A percentile compares a stretch with the other conserved stretches of the same genome.
These are phyloP conservation scores for Mesaphorura yosii DNA, from an alignment of 1,140 invertebrate species.

Conservation along the genomic window DNA sequence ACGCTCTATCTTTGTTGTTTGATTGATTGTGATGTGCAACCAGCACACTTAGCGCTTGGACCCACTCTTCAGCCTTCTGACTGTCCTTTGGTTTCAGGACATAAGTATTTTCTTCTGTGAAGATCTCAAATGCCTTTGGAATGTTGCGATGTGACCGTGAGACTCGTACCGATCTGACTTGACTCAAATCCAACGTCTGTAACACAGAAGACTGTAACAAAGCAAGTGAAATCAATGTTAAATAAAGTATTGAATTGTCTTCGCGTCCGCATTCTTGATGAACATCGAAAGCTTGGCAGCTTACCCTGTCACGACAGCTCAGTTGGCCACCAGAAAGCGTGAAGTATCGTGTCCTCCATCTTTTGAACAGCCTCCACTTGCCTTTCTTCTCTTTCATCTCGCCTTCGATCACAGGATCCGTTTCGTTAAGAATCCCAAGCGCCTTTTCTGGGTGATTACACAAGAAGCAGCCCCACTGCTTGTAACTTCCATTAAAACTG, in stretches of 20 bases:
- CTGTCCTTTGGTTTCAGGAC: conserved; percentile 86
- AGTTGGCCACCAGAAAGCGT: conserved; percentile 81
- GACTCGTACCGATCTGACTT: conserved; percentile 84
- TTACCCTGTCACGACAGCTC: conserved; percentile 1
- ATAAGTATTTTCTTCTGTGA: conserved; percentile 79
- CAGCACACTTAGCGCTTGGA: conserved; percentile 42
- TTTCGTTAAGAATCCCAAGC: conserved; percentile 61
- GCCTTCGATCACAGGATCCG: conserved; percentile 63
- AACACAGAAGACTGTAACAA: background rate
- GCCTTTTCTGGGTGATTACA: conserved; percentile 84
- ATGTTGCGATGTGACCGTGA: conserved; percentile 71
- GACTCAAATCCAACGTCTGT: conserved; percentile 58
- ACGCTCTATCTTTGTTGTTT: conserved; percentile 1
- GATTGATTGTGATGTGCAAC: conserved; percentile 16
- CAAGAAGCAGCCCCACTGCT: conserved; percentile 72
- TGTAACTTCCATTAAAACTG: conserved; percentile 52
- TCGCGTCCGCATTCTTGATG: background rate
- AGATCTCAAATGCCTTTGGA: conserved; percentile 91
- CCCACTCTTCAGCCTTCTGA: conserved; percentile 91
- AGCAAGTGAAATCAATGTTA: conserved; percentile 27
- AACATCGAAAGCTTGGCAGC: background rate
- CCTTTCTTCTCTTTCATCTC: conserved; percentile 92
- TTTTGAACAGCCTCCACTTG: conserved; percentile 73
- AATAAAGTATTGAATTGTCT: conserved; percentile 15
- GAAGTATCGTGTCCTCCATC: conserved; percentile 87